phyloP scores from a whole-genome alignment of 2,888 invertebrate species.

The Diploptera punctata region DNA sequence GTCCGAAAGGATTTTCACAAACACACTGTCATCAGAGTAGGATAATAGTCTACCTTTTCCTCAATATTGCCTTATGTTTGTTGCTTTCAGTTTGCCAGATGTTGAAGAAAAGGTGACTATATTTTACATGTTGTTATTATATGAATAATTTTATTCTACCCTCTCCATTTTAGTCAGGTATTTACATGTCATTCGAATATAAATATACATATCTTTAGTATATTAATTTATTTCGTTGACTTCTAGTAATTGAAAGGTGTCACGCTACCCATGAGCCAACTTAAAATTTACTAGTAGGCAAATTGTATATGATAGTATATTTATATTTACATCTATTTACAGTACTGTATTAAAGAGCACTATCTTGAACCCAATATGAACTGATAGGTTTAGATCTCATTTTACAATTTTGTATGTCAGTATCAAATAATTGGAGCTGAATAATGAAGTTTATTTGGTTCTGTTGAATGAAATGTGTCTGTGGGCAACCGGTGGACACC shows the following conservation, averaged over 20 bases:
- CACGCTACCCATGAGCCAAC: neutral
- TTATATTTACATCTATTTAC: neutral
- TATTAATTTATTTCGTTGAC: too few relatives aligned
- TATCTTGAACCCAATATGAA: neutral
- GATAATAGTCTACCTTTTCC: too few relatives aligned
- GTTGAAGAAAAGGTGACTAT: too few relatives aligned
- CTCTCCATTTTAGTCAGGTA: too few relatives aligned
- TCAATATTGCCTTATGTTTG: too few relatives aligned
- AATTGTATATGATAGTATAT: neutral
- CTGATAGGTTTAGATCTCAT: constrained; percentile 15
- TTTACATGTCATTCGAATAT: too few relatives aligned
- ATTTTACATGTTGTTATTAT: too few relatives aligned
- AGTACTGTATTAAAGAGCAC: neutral
- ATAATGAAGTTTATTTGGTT: neutral
- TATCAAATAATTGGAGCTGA: neutral
- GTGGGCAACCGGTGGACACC: neutral
- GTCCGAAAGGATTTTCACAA: too few relatives aligned
- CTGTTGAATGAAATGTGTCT: neutral
- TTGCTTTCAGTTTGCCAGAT: too few relatives aligned
- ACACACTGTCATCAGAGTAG: too few relatives aligned
- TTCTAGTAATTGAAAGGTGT: constrained; percentile 3
- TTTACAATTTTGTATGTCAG: constrained; percentile 14
- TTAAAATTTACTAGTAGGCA: neutral
- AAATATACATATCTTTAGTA: too few relatives aligned
- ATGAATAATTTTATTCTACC: too few relatives aligned